phyloP scores from a whole-genome alignment of 1,140 invertebrate genomes.

The Leptestheria dahalacensis region DNA sequence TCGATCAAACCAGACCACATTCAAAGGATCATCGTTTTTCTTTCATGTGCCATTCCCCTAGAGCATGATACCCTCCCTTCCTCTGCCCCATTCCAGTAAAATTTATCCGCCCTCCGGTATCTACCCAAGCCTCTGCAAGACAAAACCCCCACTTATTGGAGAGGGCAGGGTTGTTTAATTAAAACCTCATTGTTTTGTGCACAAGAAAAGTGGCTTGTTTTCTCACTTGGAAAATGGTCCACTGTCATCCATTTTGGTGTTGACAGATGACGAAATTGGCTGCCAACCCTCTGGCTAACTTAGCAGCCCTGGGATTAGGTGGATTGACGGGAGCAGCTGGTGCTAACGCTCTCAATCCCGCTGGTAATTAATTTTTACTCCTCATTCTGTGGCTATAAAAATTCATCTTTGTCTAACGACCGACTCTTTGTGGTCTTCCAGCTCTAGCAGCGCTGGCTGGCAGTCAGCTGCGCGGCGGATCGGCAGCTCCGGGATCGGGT shows the following conservation, averaged over 20 bases:
- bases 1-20: too few species aligned
- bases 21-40: too few species aligned
- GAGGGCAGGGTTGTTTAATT: not conserved
- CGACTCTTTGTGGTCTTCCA: too few species aligned
- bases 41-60: too few species aligned
- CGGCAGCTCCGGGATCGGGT: constrained; percentile 32
- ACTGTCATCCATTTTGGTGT: not conserved
- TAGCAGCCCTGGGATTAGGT: constrained; percentile 67
- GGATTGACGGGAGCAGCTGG: constrained; percentile 67
- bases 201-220: too few species aligned
- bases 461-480: constrained; percentile 58
- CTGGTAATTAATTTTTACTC: not conserved
- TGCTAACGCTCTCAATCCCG: constrained; percentile 58
- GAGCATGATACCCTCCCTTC: too few species aligned
- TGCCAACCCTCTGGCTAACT: constrained; percentile 66
- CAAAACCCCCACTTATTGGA: not conserved
- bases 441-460: constrained; percentile 75
- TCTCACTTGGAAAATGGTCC: not conserved
- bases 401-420: too few species aligned
- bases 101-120: too few species aligned
- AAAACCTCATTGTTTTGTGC: too few species aligned
- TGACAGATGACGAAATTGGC: constrained; percentile 61
- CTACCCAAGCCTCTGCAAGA: not conserved
- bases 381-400: not conserved
- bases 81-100: too few species aligned